phyloP scores from a whole-genome alignment of 1,140 invertebrate genomes.

The Lerema accius region DNA sequence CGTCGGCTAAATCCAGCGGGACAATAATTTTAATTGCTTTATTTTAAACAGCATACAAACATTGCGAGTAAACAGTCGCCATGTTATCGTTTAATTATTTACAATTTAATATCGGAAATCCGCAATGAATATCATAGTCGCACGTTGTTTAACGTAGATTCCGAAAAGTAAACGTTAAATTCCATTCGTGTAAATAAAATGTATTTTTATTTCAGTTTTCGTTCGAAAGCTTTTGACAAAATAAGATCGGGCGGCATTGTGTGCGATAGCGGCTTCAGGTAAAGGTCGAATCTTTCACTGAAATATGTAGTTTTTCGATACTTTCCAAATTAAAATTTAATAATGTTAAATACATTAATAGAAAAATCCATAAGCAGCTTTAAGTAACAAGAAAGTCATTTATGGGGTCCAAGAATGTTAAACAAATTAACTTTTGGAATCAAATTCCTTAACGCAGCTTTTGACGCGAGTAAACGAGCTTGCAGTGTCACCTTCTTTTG shows the following conservation, averaged over 20 bases:
- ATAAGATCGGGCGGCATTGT: neutral
- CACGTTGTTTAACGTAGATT: conserved; percentile 14
- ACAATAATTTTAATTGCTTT: conserved; percentile 49
- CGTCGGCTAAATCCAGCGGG: conserved; percentile 38
- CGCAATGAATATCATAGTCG: conserved; percentile 30
- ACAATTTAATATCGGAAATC: conserved; percentile 40
- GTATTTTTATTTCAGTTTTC: conserved; percentile 2
- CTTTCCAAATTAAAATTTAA: neutral
- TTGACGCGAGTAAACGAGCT: too few relatives aligned
- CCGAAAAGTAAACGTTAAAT: neutral
- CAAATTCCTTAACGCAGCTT: too few relatives aligned
- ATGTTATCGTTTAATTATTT: conserved; percentile 49
- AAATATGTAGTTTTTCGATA: neutral
- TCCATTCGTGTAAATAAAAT: conserved; percentile 5
- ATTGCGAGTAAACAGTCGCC: conserved; percentile 23
- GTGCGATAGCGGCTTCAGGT: too few relatives aligned
- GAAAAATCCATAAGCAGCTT: too few relatives aligned
- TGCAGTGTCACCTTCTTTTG: too few relatives aligned
- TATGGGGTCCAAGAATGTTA: too few relatives aligned
- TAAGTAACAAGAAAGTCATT: too few relatives aligned
- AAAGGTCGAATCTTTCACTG: too few relatives aligned
- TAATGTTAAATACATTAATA: too few relatives aligned
- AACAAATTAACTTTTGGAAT: too few relatives aligned
- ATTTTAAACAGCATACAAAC: conserved; percentile 39
- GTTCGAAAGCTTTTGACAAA: too few relatives aligned